Percentiles rank a stretch among this genome's conserved stretches.
Conservation (phyloP, 2,113 vertebrate species). For the Microcebus tavaratra region DNA sequence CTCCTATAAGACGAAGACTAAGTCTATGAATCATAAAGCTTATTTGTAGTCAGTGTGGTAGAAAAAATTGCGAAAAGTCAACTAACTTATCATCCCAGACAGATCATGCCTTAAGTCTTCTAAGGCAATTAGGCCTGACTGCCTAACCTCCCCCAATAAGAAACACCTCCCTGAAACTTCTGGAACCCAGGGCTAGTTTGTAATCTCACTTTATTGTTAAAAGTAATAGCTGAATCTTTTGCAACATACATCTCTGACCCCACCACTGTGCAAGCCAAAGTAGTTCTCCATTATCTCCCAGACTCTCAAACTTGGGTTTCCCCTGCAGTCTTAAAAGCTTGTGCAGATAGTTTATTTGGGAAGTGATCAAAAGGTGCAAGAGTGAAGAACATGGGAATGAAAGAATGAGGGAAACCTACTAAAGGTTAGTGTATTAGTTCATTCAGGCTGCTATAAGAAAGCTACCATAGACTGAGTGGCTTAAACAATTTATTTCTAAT, state of each 20-base stretch:
- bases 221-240: background rate
- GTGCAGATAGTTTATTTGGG: background rate
- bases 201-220: background rate
- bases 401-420: background rate
- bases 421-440: no score
- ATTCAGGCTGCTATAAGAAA: background rate
- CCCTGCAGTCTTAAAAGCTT: background rate
- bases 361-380: background rate
- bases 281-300: background rate
- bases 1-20: background rate
- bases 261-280: background rate
- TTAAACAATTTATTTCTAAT: background rate
- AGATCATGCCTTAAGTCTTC: no score
- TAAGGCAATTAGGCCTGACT: background rate
- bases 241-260: background rate
- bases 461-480: background rate
- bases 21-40: background rate
- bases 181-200: background rate
- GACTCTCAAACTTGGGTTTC: background rate
- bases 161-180: background rate
- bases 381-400: background rate
- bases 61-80: background rate
- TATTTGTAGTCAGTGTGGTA: background rate
- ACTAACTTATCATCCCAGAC: background rate
- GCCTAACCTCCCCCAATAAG: background rate